Percentiles rank a stretch among this genome's conserved stretches.
These are phyloP conservation scores for Eira barbara DNA, from an alignment of 2,113 vertebrate species.

Conservation along the genomic window DNA sequence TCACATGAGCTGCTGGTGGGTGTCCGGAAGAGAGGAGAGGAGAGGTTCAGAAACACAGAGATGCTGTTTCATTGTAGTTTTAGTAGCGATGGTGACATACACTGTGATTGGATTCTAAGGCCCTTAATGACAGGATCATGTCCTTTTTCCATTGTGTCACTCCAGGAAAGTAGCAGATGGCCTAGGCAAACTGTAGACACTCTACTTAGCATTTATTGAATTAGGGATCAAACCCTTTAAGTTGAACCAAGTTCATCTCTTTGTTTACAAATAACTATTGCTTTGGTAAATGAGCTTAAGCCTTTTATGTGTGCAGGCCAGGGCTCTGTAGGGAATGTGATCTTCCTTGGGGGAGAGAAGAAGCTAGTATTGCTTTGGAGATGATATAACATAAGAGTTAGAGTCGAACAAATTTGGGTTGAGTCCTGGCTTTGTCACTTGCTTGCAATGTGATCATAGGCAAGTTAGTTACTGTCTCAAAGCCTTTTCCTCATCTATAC, in stretches of 20 bases:
- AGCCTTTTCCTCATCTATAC: background rate
- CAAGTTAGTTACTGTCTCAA: background rate
- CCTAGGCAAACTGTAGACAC: background rate
- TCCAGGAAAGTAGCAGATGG: background rate
- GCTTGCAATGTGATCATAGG: background rate
- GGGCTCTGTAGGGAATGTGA: background rate
- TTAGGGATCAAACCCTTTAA: background rate
- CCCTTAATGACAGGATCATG: background rate
- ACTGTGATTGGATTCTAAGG: background rate
- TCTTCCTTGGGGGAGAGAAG: background rate
- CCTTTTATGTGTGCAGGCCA: background rate
- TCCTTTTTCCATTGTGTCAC: background rate
- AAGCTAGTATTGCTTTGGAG: background rate
- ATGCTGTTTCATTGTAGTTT: background rate
- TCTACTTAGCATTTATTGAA: background rate
- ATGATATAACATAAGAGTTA: background rate
- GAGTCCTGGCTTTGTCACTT: background rate
- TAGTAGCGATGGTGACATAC: too few relatives aligned
- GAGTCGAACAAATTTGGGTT: background rate
- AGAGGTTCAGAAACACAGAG: background rate
- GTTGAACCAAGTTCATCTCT: background rate
- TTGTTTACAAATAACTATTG: conserved; percentile 10
- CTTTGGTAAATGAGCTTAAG: background rate
- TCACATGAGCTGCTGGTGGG: background rate
- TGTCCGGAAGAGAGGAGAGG: background rate